phyloP scores from a whole-genome alignment of 2,797 vertebrate genomes.

The Arrhamphus sclerolepis region DNA sequence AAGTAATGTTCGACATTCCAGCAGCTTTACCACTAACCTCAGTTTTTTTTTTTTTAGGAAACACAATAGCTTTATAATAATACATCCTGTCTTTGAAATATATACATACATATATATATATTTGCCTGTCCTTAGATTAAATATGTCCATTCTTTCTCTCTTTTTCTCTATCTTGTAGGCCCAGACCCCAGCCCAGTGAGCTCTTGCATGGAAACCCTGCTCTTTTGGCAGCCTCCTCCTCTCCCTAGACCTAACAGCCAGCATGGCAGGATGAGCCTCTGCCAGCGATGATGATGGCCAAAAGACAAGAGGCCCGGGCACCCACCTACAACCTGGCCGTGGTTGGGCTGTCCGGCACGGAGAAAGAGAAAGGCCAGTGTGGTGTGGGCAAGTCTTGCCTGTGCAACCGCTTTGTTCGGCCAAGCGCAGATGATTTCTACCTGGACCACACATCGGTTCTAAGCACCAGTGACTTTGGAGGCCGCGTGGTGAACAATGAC shows the following conservation, averaged over 20 bases:
- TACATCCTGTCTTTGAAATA: slow-evolving; percentile 32
- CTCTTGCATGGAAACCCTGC: slow-evolving; percentile 72
- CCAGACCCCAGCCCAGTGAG: slow-evolving; percentile 63
- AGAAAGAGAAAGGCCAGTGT: slow-evolving; percentile 98
- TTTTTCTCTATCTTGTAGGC: slow-evolving; percentile 60
- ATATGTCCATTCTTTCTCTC: slow-evolving; percentile 21
- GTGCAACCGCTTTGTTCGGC: slow-evolving; percentile 95
- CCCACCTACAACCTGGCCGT: slow-evolving; percentile 96
- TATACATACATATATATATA: too few species aligned
- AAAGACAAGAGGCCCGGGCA: slow-evolving; percentile 95
- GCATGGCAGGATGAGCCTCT: slow-evolving; percentile 90
- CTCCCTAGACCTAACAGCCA: slow-evolving; percentile 78
- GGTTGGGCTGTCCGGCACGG: slow-evolving; percentile 95
- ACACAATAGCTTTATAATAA: slow-evolving; percentile 47
- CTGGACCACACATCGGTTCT: slow-evolving; percentile 97
- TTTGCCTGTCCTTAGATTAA: slow-evolving; percentile 39
- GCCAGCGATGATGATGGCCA: slow-evolving; percentile 92
- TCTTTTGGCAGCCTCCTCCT: slow-evolving; percentile 58
- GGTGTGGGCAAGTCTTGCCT: slow-evolving; percentile 98
- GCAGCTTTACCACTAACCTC: slow-evolving; percentile 68
- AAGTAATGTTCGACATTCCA: slow-evolving; percentile 62
- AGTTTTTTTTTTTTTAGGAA: slow-evolving; percentile 78
- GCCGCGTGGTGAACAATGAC: slow-evolving; percentile 97
- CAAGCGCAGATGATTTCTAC: slow-evolving; percentile 94
- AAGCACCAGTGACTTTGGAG: slow-evolving; percentile 98